Percentiles rank a stretch among this genome's conserved stretches.
These are phyloP conservation scores for Dryadula phaetusa DNA, from an alignment of 2,888 invertebrate genomes.

Conservation along the genomic window DNA sequence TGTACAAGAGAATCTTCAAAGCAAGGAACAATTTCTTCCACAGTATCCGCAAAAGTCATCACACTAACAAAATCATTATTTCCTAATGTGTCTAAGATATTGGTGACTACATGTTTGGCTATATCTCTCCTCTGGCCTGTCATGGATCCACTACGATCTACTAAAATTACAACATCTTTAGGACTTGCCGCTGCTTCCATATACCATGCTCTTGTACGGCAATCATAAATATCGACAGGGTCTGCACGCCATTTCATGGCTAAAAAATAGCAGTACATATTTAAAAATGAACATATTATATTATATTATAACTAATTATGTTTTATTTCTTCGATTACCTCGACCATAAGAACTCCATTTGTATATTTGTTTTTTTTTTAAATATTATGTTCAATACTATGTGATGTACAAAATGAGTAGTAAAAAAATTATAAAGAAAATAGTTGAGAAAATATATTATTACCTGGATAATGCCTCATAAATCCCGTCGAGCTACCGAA, in stretches of 20 bases:
- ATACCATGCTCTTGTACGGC: slow-evolving; percentile 97
- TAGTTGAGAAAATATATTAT: too few relatives aligned
- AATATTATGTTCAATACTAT: too few relatives aligned
- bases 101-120: slow-evolving; percentile 93
- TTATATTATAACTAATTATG: too few relatives aligned
- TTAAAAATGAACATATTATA: slow-evolving; percentile 41
- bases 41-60: slow-evolving; percentile 93
- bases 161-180: slow-evolving; percentile 94
- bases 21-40: slow-evolving; percentile 93
- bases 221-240: slow-evolving; percentile 97
- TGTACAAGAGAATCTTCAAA: slow-evolving; percentile 95
- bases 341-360: too few relatives aligned
- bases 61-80: slow-evolving; percentile 99
- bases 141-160: slow-evolving; percentile 97
- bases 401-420: too few relatives aligned
- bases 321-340: too few relatives aligned
- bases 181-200: slow-evolving; percentile 99
- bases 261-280: slow-evolving; percentile 41
- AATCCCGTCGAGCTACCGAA: slow-evolving; percentile 99
- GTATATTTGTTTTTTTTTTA: too few relatives aligned
- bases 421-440: too few relatives aligned
- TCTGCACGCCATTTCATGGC: slow-evolving; percentile 92
- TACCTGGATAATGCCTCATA: slow-evolving; percentile 98
- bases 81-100: slow-evolving; percentile 97
- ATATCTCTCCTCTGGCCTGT: slow-evolving; percentile 94